Base-by-base conservation (phyloP, 2,888 invertebrate species). In the Xestia sexstrigata region DNA sequence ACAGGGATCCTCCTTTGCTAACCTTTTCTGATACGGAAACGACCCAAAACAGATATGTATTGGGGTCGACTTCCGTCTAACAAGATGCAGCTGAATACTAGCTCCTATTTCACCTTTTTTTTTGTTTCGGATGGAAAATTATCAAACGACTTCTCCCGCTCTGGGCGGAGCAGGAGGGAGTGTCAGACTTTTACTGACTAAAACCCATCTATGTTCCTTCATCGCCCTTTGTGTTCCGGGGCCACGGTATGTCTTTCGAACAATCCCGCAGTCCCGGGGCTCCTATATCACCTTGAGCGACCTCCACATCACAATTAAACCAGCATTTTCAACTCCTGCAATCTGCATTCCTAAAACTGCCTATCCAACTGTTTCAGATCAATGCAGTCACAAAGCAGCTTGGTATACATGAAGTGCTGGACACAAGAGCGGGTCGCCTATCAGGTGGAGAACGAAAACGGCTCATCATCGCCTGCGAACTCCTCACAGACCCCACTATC, bases 371-470 rank as follows among this genome's bases (percentile, higher is more conserved):
- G 45, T 96, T 95, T 23, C 90, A 99, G 99, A 98, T 99, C 68
- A 97, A 97, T 83, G 97, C 98, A 89, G 98, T 99, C 81, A 95
- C 99, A 68, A 97, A 97, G 78, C 98, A 98, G 58, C 97, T 99
- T 81, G 98, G 98, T 39, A 97, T 99, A 86, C 97, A 97, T 83
- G 97, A 98, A 26, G 97, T 97, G 62, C 96, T 98, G 69, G 96
- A 97, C 89, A 98, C 98, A 0, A 97, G 97, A 86, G 98, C 98
- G 0, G 97, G 97, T 3, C 95, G 97, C 23, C 95, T 99, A 35
- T 99, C 99, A 7, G 99, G 99, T 5, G 99, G 99, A 0, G 99
- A 99, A 94, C 97, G 98, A 87, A 99, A 99, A 92, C 97, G 99
- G 86, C 97, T 99, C 73, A 98, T 98, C 4, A 98, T 99, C 83